Base-by-base conservation (phyloP, 2,888 invertebrate genomes). In the Criorhina ranunculi region DNA sequence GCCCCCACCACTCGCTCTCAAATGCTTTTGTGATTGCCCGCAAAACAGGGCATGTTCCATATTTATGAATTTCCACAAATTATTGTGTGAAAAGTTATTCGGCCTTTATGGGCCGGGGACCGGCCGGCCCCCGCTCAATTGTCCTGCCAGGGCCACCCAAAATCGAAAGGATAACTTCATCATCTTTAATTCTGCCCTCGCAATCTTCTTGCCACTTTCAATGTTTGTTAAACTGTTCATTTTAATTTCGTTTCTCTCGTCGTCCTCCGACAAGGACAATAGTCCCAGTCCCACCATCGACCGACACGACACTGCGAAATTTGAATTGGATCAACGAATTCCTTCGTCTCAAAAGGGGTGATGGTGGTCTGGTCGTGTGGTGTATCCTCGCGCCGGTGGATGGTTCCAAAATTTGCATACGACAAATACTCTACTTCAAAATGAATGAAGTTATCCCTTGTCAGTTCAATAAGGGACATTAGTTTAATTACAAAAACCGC, bases 201-300 rank as follows among this genome's bases (percentile, higher is more conserved):
- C 57, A 85, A 80, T 76, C 59, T 75, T 85, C 80, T 75, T 64
- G 69, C 79, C 73, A 79, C 75, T 85, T 80, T 70, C 80, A 80
- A 80, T 85, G 85, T 85, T 85, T 85, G 85, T 55, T 85, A 85
- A 85, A 85, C 85, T 85, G 85, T 85, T 85, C 85, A 80, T 85
- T 85, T 85, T 80, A 85, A 80, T 80, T 80, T 85, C 69, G 80
- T 75, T 85, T 70, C 64, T 55, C 59, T 66, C 75, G 64, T 64
- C 59, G 79, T 15, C 35, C 37, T 53, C 24, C 24, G 2, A 24
- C 24, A 66, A 55, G 60, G 66, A 78, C 83, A 79, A 78, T 64
- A 73, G 78, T 42, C 72, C 1, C 4, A 24, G 24, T 24, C 24
- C 24, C 24, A 24, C 24, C 24, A 24, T 4, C 29, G 44, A 46